Base-by-base conservation (phyloP, 2,797 vertebrate genomes). In the Sebastes taczanowskii region DNA sequence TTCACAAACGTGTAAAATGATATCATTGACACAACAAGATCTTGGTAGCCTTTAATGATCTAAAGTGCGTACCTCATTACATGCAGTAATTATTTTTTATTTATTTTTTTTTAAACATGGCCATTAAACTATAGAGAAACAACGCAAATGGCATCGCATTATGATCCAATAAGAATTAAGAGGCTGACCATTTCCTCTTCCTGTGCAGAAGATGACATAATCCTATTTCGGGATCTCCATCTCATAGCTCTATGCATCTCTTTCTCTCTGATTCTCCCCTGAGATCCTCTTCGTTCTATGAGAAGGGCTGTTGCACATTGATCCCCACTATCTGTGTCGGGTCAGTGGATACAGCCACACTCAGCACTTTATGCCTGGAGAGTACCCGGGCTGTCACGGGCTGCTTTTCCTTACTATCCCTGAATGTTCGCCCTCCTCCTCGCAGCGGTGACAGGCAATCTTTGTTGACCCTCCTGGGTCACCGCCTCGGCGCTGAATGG, bases 271-370 rank as follows among this genome's bases (percentile, higher is more conserved):
- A 86, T 85, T 82, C 84, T 92, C 92, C 90, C 91, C 86, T 71
- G 92, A 92, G 94, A 93, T 86, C 66, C 90, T 67, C 82, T 81
- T 87, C 78, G 2, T 79, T 92, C 77, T 80, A 71, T 78, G 85
- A 89, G 89, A 89, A 91, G 82, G 87, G 84, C 91, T 81, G 83
- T 89, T 86, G 86, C 80, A 83, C 90, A 93, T 91, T 92, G 93
- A 92, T 93, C 91, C 88, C 86, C 82, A 71, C 88, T 92, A 90
- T 93, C 90, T 90, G 91, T 88, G 92, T 89, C 81, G 76, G 94
- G 91, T 95, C 94, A 94, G 85, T 81, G 86, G 63, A 88, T 89
- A 71, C 87, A 87, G 86, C 82, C 85, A 38, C 78, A 77, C 91
- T 94, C 92, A 91, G 89, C 91, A 90, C 88, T 91, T 92, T 77